These are phyloP conservation scores for Coracopsis vasa DNA, from an alignment of 2,113 vertebrate species.

Conservation along the genomic window DNA sequence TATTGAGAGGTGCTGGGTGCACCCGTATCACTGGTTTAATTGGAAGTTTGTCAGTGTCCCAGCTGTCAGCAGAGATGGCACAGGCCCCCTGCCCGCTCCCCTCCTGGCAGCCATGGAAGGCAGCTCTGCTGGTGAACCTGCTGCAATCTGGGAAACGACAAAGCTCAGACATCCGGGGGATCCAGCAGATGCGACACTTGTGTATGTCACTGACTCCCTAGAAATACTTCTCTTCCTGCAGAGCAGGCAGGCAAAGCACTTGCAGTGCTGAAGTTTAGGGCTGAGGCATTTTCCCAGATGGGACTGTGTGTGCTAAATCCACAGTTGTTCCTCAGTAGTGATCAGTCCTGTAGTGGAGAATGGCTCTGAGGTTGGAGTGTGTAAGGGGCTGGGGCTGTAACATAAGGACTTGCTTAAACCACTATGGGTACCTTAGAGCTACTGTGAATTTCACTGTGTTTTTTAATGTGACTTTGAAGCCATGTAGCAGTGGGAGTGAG, in stretches of 20 bases:
- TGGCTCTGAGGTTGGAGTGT: rapidly evolving
- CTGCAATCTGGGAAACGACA: neutral
- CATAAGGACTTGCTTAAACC: neutral
- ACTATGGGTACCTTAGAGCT: neutral
- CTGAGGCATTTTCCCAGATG: rapidly evolving
- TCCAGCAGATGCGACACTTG: neutral
- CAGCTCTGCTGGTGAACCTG: neutral
- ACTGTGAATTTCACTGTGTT: neutral
- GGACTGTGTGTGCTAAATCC: neutral
- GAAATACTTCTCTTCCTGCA: rapidly evolving
- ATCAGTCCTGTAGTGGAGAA: rapidly evolving
- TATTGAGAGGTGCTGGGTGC: neutral
- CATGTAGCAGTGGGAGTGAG: neutral
- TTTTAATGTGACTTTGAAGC: neutral
- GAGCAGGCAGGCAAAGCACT: neutral
- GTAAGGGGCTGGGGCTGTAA: neutral
- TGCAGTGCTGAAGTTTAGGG: rapidly evolving
- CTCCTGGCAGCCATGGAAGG: neutral
- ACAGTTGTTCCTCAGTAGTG: rapidly evolving
- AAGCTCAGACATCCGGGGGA: too few relatives aligned
- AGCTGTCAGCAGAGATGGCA: neutral
- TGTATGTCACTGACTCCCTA: neutral
- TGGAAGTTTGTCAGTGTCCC: neutral
- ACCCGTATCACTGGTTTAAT: neutral
- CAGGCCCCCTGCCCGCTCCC: rapidly evolving